Conservation (phyloP, 2,113 vertebrate species). For the Urocynchramus pylzowi region DNA sequence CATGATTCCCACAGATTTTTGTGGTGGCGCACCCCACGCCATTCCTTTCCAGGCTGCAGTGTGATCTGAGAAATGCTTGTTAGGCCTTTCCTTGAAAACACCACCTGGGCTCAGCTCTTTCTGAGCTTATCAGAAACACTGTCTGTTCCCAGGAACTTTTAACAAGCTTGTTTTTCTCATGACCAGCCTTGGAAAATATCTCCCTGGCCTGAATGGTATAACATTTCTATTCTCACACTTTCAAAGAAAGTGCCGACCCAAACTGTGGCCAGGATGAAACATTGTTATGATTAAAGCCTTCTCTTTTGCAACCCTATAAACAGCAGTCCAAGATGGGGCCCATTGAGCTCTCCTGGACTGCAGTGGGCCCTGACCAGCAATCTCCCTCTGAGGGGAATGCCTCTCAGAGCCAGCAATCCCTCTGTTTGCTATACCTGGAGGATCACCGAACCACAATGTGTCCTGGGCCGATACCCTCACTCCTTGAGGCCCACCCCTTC, state of each 20-base stretch:
- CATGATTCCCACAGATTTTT: accelerated
- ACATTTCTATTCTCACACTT: not conserved
- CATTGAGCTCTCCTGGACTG: not conserved
- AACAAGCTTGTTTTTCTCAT: not conserved
- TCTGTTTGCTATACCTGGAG: not conserved
- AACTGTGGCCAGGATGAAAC: not conserved
- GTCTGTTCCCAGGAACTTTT: not conserved
- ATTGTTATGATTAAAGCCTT: not conserved
- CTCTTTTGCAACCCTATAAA: too few relatives aligned
- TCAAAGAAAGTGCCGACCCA: not conserved
- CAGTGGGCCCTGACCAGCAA: not conserved
- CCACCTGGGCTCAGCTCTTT: not conserved
- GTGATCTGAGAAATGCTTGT: not conserved
- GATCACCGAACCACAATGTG: accelerated
- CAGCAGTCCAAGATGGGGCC: not conserved
- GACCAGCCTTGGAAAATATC: not conserved
- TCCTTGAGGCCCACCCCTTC: not conserved
- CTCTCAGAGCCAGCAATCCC: not conserved
- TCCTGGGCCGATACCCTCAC: not conserved
- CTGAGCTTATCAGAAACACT: not conserved
- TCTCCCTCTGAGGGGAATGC: not conserved
- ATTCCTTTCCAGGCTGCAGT: not conserved
- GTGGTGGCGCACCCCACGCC: not conserved
- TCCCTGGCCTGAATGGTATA: not conserved
- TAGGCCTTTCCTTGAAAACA: not conserved